phyloP scores from a whole-genome alignment of 2,113 vertebrate genomes.

The Columba janthina region DNA sequence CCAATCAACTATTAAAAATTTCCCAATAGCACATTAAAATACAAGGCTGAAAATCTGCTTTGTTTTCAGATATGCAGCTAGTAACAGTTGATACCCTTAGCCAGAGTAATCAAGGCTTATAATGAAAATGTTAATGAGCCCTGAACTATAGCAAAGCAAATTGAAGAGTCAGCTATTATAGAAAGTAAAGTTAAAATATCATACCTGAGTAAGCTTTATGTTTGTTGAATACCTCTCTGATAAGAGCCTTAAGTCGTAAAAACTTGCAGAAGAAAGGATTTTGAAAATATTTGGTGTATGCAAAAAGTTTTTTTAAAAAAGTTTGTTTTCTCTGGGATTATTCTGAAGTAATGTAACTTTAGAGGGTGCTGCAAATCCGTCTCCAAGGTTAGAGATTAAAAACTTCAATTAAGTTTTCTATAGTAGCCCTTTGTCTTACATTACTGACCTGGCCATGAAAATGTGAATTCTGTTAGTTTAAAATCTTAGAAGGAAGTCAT shows the following conservation, averaged over 20 bases:
- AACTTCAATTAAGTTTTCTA: not conserved
- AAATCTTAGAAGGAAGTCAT: not conserved
- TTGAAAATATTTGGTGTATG: not conserved
- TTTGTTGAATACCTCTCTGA: not conserved
- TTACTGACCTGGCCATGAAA: not conserved
- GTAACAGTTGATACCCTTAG: not conserved
- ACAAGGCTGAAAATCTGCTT: not conserved
- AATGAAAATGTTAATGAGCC: slow-evolving; percentile 36
- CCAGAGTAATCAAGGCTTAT: not conserved
- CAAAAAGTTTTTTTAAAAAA: not conserved
- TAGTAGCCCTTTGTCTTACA: not conserved
- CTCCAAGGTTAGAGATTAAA: not conserved
- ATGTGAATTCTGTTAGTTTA: not conserved
- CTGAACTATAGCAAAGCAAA: not conserved
- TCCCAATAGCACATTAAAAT: not conserved
- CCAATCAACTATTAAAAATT: not conserved
- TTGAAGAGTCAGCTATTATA: not conserved
- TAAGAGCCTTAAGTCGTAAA: not conserved
- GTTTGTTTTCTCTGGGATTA: not conserved
- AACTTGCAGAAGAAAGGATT: not conserved
- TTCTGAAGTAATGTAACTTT: not conserved
- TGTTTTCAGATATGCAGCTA: not conserved
- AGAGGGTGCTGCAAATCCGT: not conserved
- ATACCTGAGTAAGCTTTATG: not conserved
- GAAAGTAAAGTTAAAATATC: not conserved